Evolutionary conservation across 2,888 invertebrate species (phyloP).

Genomic region (Conchocele bisecta): DNA sequence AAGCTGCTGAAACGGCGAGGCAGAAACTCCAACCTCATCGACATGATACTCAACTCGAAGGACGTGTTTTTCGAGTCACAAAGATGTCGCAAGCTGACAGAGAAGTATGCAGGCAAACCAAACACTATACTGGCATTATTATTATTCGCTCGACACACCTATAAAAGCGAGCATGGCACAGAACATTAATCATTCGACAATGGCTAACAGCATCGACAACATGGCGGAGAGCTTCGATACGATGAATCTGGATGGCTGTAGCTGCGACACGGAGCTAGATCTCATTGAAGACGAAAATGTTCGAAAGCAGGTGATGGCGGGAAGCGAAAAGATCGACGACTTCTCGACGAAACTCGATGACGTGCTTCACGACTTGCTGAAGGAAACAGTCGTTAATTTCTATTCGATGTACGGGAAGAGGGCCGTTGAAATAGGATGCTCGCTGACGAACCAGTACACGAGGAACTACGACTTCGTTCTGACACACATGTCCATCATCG

Average conservation of each 20-base stretch:
- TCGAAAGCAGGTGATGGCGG: neutral
- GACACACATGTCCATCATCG: neutral
- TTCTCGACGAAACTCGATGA: neutral
- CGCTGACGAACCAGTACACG: neutral
- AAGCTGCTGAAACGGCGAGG: slow-evolving; percentile 9
- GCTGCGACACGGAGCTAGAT: no score
- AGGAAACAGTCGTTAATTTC: neutral
- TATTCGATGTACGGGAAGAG: neutral
- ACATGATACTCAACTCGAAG: slow-evolving; percentile 20
- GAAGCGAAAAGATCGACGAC: neutral
- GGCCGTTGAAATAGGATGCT: no score
- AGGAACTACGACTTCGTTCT: slow-evolving; percentile 1
- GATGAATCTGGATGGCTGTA: no score
- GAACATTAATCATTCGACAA: no score
- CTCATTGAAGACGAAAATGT: no score
- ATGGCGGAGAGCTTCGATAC: no score
- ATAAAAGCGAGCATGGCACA: no score
- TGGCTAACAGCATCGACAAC: no score
- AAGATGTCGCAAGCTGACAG: neutral
- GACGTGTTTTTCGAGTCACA: slow-evolving; percentile 3
- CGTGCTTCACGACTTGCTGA: neutral
- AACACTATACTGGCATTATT: no score
- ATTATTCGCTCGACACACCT: no score
- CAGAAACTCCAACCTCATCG: slow-evolving; percentile 14
- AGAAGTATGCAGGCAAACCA: no score